Conservation (phyloP, 1,140 invertebrate species). For the Drosophila nebulosa region DNA sequence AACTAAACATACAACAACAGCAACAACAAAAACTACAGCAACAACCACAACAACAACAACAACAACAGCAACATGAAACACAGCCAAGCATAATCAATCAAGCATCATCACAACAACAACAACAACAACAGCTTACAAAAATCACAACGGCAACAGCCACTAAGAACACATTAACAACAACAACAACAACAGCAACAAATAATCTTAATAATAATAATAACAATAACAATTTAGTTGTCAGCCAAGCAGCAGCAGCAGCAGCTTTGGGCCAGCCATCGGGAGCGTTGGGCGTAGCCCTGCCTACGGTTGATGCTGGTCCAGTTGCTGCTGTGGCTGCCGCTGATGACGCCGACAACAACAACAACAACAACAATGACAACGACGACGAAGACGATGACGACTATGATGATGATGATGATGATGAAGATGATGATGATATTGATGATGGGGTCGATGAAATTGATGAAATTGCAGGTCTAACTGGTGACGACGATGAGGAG, state of each 20-base stretch:
- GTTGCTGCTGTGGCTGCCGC: conserved; percentile 17
- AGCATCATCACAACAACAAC: conserved; percentile 55
- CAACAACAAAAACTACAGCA: conserved; percentile 46
- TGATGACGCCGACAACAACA: conserved; percentile 81
- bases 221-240: conserved; percentile 51
- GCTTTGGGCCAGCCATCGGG: conserved; percentile 38
- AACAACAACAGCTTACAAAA: conserved; percentile 35
- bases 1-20: conserved; percentile 59
- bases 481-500: conserved; percentile 86
- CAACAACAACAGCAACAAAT: conserved; percentile 17
- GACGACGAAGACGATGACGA: conserved; percentile 85
- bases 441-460: conserved; percentile 84
- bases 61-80: conserved; percentile 38
- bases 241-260: conserved; percentile 3
- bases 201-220: conserved; percentile 29
- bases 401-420: conserved; percentile 83
- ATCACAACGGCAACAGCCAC: conserved; percentile 44
- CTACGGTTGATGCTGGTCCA: conserved; percentile 14
- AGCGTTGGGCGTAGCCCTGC: conserved; percentile 2
- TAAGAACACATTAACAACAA: conserved; percentile 33
- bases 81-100: conserved; percentile 44
- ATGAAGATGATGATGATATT: conserved; percentile 82
- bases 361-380: conserved; percentile 84
- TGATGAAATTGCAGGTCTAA: conserved; percentile 85
- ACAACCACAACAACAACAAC: conserved; percentile 35